Evolutionary conservation across 2,113 vertebrate genomes (phyloP), one percentile per base, ranked within the genome.

Genomic region (Sinocyclocheilus anophthalmus): DNA sequence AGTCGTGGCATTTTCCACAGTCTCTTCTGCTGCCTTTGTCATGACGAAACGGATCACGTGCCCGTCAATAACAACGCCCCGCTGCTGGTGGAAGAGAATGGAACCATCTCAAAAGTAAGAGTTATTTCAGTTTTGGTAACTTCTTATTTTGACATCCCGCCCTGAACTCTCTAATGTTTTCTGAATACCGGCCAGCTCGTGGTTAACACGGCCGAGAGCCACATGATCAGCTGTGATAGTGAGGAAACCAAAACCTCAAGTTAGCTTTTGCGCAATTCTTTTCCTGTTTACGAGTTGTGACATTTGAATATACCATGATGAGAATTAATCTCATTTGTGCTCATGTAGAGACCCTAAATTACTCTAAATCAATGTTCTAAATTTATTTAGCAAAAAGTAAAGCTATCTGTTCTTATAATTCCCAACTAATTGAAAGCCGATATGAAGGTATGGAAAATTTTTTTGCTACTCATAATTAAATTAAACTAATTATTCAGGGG

Each of bases 11-110:
- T 97, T 81, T 90, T 96, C 88, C 93, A 92, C 67, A 95, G 95
- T 0, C 93, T 97, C 5, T 95, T 96, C 92, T 96, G 96, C 93
- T 97, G 96, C 48, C 89, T 97, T 48, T 96, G 96, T 81, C 93
- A 93, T 55, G 94, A 97, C 3, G 95, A 96, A 80, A 86, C 94
- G 0, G 96, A 97, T 67, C 88, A 94, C 5, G 88, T 94, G 37
- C 92, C 94, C 0, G 90, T 93, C 33, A 96, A 96, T 86, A 95
- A 94, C 65, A 95, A 96, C n/a, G 90, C 92, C 1, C 95, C 95
- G 3, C 90, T 96, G 57, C 87, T 95, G 4, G 94, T 95, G 65
- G 95, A 96, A 82, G 94, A 96, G 90, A 96, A 97, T 5, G 95
- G 95, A 65, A 93, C 95, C 0, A 92, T 96, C 88, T 94, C 95